Evolutionary conservation across 2,888 invertebrate genomes (phyloP).

Genomic region (Pheosia gnoma): DNA sequence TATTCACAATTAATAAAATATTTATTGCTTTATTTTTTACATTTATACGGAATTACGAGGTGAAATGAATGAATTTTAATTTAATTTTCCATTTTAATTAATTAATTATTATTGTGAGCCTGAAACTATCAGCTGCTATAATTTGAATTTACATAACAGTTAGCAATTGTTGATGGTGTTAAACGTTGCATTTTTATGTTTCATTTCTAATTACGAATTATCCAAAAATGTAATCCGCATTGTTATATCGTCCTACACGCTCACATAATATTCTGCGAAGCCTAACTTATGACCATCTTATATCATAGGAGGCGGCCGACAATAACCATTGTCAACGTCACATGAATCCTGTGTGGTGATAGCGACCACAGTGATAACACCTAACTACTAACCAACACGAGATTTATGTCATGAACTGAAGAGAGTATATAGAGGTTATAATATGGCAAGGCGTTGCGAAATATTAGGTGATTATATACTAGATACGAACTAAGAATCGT

Average conservation of each 20-base stretch:
- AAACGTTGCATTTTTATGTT: too few relatives aligned
- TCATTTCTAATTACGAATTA: background rate
- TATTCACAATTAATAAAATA: too few relatives aligned
- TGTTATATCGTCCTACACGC: background rate
- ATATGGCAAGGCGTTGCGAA: background rate
- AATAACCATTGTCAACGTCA: constrained; percentile 59
- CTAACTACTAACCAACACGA: constrained; percentile 24
- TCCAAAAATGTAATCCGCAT: constrained; percentile 11
- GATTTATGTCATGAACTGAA: constrained; percentile 32
- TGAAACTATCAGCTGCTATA: too few relatives aligned
- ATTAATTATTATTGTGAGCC: too few relatives aligned
- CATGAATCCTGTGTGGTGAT: constrained; percentile 50
- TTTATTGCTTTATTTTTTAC: too few relatives aligned
- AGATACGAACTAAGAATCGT: too few relatives aligned
- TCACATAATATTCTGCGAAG: constrained; percentile 35
- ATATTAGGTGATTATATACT: too few relatives aligned
- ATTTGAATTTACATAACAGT: too few relatives aligned
- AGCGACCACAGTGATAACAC: constrained; percentile 26
- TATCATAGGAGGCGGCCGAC: constrained; percentile 52
- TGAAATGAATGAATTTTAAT: too few relatives aligned
- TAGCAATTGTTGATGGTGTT: too few relatives aligned
- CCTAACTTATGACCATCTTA: constrained; percentile 47
- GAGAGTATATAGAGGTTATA: constrained; percentile 3
- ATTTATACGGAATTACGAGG: too few relatives aligned
- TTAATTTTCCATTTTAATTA: too few relatives aligned